Evolutionary conservation across 1,140 invertebrate species (phyloP).

Genomic region (honey bee (Apis mellifera)): DNA sequence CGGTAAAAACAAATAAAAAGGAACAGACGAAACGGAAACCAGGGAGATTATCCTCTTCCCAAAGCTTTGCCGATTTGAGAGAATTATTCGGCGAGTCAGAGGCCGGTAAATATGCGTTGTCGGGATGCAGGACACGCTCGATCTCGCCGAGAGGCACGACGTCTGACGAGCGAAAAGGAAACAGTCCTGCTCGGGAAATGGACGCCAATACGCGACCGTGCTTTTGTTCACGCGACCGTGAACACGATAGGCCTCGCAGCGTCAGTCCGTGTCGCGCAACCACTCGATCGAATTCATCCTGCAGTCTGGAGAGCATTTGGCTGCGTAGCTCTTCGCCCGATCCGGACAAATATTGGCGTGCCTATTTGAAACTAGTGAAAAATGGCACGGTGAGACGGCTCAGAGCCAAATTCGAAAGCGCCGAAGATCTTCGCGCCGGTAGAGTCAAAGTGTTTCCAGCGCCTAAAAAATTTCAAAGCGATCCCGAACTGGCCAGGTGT

Average conservation of each 20-base stretch:
- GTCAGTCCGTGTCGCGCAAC: slow-evolving; percentile 75
- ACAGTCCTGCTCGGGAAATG: slow-evolving; percentile 70
- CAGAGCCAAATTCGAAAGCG: slow-evolving; percentile 87
- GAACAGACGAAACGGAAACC: neutral
- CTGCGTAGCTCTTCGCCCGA: slow-evolving; percentile 86
- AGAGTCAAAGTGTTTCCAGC: slow-evolving; percentile 67
- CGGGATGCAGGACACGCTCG: slow-evolving; percentile 66
- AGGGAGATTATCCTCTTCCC: slow-evolving; percentile 81
- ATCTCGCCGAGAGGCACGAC: slow-evolving; percentile 62
- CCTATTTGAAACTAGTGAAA: slow-evolving; percentile 86
- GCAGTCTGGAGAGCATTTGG: slow-evolving; percentile 85
- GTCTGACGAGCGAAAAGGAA: slow-evolving; percentile 55
- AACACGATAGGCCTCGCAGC: slow-evolving; percentile 74
- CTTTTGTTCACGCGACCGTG: slow-evolving; percentile 70
- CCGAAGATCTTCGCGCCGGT: slow-evolving; percentile 79
- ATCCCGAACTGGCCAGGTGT: slow-evolving; percentile 87
- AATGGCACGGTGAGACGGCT: slow-evolving; percentile 89
- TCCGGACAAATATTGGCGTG: slow-evolving; percentile 86
- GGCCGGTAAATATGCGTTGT: slow-evolving; percentile 62
- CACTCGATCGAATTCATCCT: slow-evolving; percentile 77
- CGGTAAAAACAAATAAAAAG: slow-evolving; percentile 3
- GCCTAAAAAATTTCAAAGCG: slow-evolving; percentile 86
- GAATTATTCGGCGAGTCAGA: slow-evolving; percentile 89
- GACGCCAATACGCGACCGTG: slow-evolving; percentile 65
- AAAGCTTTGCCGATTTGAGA: slow-evolving; percentile 88